Evolutionary conservation across 2,113 vertebrate species (phyloP).

Genomic region (Antechinus stuartii): DNA sequence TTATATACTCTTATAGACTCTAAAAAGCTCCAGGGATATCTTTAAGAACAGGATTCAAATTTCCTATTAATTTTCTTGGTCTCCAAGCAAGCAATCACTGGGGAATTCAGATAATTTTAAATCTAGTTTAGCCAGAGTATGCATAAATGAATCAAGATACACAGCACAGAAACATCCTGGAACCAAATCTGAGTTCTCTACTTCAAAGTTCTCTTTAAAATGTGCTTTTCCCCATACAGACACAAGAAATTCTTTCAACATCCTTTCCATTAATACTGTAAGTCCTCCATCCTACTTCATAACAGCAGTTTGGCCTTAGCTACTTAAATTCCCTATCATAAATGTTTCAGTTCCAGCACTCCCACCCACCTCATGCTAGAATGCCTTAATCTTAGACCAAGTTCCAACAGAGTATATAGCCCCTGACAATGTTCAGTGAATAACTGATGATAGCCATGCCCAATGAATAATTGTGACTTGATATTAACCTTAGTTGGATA

Average conservation of each 20-base stretch:
- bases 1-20: background rate
- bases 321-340: background rate
- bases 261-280: background rate
- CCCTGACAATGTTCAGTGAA: background rate
- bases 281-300: background rate
- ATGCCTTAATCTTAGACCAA: background rate
- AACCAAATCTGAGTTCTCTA: background rate
- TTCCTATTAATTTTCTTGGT: background rate
- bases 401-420: background rate
- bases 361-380: background rate
- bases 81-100: background rate
- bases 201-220: background rate
- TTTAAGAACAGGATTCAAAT: slow-evolving; percentile 6
- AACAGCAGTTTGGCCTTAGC: background rate
- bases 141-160: background rate
- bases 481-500: background rate
- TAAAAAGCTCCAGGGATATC: slow-evolving; percentile 3
- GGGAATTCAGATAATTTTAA: slow-evolving; percentile 5
- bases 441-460: background rate
- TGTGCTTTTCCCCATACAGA: background rate
- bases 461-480: background rate
- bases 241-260: background rate
- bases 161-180: background rate
- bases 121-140: background rate
- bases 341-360: background rate